phyloP scores from a whole-genome alignment of 1,140 invertebrate genomes.

The Gryon sp. region DNA sequence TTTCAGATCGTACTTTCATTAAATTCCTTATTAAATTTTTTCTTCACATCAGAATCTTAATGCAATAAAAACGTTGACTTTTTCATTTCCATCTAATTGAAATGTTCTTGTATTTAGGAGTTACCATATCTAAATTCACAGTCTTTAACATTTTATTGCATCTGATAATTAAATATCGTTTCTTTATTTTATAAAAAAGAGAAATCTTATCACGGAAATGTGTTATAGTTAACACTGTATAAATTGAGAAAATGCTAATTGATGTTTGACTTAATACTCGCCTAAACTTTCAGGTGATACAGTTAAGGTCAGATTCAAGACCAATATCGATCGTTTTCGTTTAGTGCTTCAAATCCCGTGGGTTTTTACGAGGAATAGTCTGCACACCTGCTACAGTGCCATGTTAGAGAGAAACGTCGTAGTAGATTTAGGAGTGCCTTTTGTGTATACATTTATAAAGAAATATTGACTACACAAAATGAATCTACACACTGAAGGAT shows the following conservation, averaged over 20 bases:
- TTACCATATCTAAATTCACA: no score
- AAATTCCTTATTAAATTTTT: conserved; percentile 62
- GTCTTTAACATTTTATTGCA: no score
- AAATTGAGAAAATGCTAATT: conserved; percentile 29
- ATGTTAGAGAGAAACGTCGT: conserved; percentile 52
- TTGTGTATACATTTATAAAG: conserved; percentile 56
- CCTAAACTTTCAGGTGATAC: conserved; percentile 14
- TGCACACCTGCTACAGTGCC: conserved; percentile 56
- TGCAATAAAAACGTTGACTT: conserved; percentile 59
- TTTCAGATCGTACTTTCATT: conserved; percentile 57
- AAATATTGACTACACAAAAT: conserved; percentile 52
- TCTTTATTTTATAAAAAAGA: no score
- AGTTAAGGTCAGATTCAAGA: conserved; percentile 58
- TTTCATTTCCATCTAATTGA: conserved; percentile 52
- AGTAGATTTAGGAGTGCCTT: conserved; percentile 52
- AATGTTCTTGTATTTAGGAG: conserved; percentile 8
- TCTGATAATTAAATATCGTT: neutral
- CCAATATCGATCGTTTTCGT: conserved; percentile 56
- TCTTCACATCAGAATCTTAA: conserved; percentile 50
- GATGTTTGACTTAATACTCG: conserved; percentile 35
- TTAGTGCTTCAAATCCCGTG: conserved; percentile 56
- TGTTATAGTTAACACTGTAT: no score
- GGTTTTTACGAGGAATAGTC: conserved; percentile 58
- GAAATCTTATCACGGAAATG: no score
- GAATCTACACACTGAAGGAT: conserved; percentile 40